Percentiles rank a stretch among this genome's conserved stretches.
Conservation (phyloP, 2,888 invertebrate species). For the Thumatha senex region DNA sequence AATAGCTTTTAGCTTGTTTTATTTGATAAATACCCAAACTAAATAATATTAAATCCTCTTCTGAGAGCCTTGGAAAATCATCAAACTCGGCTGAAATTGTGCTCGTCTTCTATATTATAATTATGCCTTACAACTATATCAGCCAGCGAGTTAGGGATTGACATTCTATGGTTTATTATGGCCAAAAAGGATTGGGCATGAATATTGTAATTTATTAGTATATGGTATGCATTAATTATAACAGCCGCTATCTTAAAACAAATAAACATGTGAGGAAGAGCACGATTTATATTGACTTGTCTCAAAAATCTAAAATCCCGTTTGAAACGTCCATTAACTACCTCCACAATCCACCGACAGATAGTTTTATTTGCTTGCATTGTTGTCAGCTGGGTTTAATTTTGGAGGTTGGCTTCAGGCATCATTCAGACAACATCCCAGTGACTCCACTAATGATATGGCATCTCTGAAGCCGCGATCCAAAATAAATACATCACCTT, state of each 20-base stretch:
- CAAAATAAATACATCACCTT: not conserved
- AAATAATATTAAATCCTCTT: not conserved
- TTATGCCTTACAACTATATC: not conserved
- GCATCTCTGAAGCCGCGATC: not conserved
- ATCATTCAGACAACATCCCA: not conserved
- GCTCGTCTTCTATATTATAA: not conserved
- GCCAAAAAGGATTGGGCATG: not conserved
- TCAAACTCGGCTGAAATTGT: not conserved
- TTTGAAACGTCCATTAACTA: constrained; percentile 2
- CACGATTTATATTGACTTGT: not conserved
- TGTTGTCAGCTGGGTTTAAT: not conserved
- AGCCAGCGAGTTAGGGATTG: not conserved
- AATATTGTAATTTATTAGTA: not conserved
- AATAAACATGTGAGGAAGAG: constrained; percentile 1
- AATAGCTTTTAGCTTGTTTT: not conserved
- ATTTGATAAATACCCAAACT: not conserved
- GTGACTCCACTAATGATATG: not conserved
- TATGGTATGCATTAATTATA: not conserved
- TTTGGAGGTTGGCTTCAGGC: not conserved
- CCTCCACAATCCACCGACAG: constrained; percentile 7
- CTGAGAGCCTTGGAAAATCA: not conserved
- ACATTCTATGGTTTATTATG: not conserved
- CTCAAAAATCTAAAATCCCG: constrained; percentile 2
- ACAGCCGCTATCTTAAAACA: constrained; percentile 10
- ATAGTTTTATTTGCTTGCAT: constrained; percentile 10